These are phyloP conservation scores for Cyprichromis sp. DNA, from an alignment of 2,113 vertebrate genomes.

Conservation along the genomic window DNA sequence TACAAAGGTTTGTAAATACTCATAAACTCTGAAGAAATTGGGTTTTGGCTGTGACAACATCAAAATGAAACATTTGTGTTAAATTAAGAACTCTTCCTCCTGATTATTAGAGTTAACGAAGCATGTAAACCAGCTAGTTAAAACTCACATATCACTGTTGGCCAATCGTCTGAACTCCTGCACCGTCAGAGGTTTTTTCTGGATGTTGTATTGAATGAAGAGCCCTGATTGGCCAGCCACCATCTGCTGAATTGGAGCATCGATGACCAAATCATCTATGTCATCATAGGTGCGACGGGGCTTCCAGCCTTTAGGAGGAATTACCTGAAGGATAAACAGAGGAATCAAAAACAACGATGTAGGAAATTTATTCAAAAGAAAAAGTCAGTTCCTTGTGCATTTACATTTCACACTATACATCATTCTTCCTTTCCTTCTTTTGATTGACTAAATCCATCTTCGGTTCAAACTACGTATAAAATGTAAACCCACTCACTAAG, in stretches of 20 bases:
- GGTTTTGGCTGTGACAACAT: not conserved
- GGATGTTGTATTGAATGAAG: conserved; percentile 97
- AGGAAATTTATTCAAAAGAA: not conserved
- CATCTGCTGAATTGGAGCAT: conserved; percentile 95
- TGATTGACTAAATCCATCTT: not conserved
- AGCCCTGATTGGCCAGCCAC: conserved; percentile 95
- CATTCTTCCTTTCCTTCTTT: not conserved
- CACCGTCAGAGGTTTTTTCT: conserved; percentile 93
- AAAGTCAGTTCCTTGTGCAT: not conserved
- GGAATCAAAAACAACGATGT: not conserved
- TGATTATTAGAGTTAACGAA: not conserved
- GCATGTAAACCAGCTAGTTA: not conserved
- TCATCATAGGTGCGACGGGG: conserved; percentile 88
- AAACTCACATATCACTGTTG: conserved; percentile 90
- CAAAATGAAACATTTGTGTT: not conserved
- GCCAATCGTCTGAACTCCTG: conserved; percentile 91
- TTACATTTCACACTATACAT: not conserved
- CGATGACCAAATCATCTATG: conserved; percentile 90
- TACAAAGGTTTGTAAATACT: not conserved
- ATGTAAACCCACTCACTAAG: not conserved
- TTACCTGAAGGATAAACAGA: conserved; percentile 70
- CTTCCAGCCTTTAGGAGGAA: conserved; percentile 94
- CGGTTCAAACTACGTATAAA: not conserved
- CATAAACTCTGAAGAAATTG: not conserved
- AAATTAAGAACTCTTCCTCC: not conserved